Evolutionary conservation across 2,113 vertebrate species (phyloP), one percentile per base, ranked within the genome.

Genomic region (Myiozetetes cayanensis): DNA sequence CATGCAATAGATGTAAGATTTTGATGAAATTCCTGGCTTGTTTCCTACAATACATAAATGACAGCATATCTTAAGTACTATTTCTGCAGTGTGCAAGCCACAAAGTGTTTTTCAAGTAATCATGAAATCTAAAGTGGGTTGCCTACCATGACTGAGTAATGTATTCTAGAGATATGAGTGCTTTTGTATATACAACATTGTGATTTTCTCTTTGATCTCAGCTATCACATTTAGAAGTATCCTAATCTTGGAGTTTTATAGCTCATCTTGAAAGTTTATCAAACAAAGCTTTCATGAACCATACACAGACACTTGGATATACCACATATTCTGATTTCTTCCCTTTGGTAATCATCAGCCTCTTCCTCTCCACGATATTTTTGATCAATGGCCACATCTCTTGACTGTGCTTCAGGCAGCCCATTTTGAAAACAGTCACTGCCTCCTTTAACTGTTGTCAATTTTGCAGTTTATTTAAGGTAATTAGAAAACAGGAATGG

Each of bases 71-170:
- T 96, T 87, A 90, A 94, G 91, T 88, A 91, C 63, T 62, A 20
- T 75, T 59, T 89, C 89, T 97, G 77, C 74, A 84, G 67, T 10
- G 10, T 85, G 80, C 83, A 94, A 93, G 89, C 71, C 37, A n/a
- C 59, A 87, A 93, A 95, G 87, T 89, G 80, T 90, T 97, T 95
- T 87, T 91, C 90, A 96, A 89, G 81, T 88, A 97, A 94, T 97
- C 94, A 93, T 47, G 87, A 90, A 96, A 96, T 97, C 95, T 97
- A 94, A 95, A 96, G 91, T 92, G 76, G 67, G 44, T 87, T 95
- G 81, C 90, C 95, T 95, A 94, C 93, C 58, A 76, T 76, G 79
- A 56, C 87, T 91, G 83, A 87, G 59, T 91, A 94, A 96, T 87
- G 65, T 78, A 94, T 94, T 96, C 71, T 53, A 89, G 76, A 95